Evolutionary conservation across 2,113 vertebrate genomes (phyloP), one percentile per base, ranked within the genome.

Genomic region (Cyprinus carpio): DNA sequence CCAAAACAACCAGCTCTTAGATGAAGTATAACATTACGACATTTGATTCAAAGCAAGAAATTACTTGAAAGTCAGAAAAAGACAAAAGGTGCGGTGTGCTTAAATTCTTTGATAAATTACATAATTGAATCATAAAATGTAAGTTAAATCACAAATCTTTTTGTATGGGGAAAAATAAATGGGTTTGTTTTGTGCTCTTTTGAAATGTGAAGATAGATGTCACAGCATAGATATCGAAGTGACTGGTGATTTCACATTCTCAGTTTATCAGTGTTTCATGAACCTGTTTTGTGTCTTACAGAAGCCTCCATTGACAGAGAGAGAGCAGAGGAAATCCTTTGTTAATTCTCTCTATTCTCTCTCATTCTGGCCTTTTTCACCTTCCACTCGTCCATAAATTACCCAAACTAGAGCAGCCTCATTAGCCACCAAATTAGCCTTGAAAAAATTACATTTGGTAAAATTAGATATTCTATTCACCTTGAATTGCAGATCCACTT

Each of bases 351-450:
- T 23, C 12, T 43, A 10, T 58, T 75, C 46, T 75, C 29, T 76
- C 74, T 80, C 75, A 60, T 78, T 58, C 37, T 58, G 75, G 83
- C 60, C 62, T 88, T 80, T 49, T 76, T 84, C 64, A 76, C 84
- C 75, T 83, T 56, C 80, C 62, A 80, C 75, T 85, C 29, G 31
- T 51, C 85, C 85, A 89, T 90, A 84, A 87, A 90, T 90, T 84
- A 87, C 46, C 49, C 74, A 90, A 87, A 89, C 88, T 89, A 74
- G 81, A 87, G 80, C 80, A 74, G 88, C 78, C 86, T 88, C 88
- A 91, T 89, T 91, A 90, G 81, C 87, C 65, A 74, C 85, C 86
- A 87, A 88, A 91, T 91, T 90, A 91, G 86, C 78, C 88, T 88
- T 34, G 60, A 88, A 91, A 88, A 89, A 86, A 90, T 87, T 83